Conservation (phyloP, 1,140 invertebrate genomes). For the Nasonia giraulti region DNA sequence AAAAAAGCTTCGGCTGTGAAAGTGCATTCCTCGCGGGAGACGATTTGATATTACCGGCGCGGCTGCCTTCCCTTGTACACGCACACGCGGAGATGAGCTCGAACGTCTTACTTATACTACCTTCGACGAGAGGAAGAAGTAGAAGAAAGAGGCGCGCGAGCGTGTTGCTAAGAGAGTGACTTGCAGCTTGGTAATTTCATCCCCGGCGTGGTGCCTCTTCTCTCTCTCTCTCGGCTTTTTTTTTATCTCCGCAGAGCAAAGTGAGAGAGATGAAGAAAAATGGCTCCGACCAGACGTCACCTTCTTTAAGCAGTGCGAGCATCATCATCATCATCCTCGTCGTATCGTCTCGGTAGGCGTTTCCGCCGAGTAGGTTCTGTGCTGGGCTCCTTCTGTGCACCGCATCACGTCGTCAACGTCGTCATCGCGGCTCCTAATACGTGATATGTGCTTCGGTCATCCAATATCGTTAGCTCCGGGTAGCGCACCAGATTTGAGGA, state of each 20-base stretch:
- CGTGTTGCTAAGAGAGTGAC: slow-evolving; percentile 64
- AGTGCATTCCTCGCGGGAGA: neutral
- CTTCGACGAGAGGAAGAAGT: slow-evolving; percentile 14
- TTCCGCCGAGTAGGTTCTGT: neutral
- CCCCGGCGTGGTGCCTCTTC: slow-evolving; percentile 62
- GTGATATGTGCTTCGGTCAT: neutral
- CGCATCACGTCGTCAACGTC: neutral
- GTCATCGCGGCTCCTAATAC: neutral
- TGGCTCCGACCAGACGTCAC: slow-evolving; percentile 17
- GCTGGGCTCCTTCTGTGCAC: neutral
- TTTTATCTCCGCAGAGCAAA: slow-evolving; percentile 32
- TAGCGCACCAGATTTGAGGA: neutral
- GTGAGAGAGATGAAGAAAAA: slow-evolving; percentile 43
- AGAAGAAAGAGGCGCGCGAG: slow-evolving; percentile 37
- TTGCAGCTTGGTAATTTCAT: slow-evolving; percentile 72
- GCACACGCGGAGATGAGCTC: neutral
- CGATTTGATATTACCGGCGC: slow-evolving; percentile 27
- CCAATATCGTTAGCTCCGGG: slow-evolving; percentile 3
- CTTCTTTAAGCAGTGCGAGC: slow-evolving; percentile 30
- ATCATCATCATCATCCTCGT: slow-evolving; percentile 33
- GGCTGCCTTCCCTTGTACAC: too few relatives aligned
- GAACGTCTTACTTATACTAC: slow-evolving; percentile 25
- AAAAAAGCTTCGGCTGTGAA: slow-evolving; percentile 9
- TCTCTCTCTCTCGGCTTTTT: slow-evolving; percentile 44
- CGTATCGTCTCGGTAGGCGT: neutral